phyloP scores from a whole-genome alignment of 2,888 invertebrate genomes.

The Penaeus monodon region DNA sequence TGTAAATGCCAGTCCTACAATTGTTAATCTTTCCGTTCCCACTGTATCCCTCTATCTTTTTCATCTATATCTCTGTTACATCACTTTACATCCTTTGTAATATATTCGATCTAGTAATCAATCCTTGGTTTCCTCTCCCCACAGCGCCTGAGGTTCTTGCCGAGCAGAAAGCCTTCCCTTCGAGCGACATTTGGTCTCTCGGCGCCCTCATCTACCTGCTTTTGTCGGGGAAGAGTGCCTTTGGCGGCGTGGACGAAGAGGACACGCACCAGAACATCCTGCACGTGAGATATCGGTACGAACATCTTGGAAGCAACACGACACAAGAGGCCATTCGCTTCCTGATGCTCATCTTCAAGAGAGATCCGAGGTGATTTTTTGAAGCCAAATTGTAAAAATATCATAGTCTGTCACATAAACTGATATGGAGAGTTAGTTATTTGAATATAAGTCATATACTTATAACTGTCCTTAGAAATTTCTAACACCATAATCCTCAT shows the following conservation, averaged over 20 bases:
- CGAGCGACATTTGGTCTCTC: slow-evolving; percentile 96
- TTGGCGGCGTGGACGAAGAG: slow-evolving; percentile 83
- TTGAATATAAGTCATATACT: background rate
- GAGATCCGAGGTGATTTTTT: slow-evolving; percentile 84
- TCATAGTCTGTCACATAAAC: no score
- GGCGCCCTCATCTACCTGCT: slow-evolving; percentile 92
- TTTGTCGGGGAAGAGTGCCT: slow-evolving; percentile 92
- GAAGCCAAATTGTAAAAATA: no score
- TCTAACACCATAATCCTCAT: slow-evolving; percentile 45
- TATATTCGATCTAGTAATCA: background rate
- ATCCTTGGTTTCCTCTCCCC: slow-evolving; percentile 55
- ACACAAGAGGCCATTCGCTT: slow-evolving; percentile 94
- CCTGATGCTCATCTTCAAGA: slow-evolving; percentile 94
- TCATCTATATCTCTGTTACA: background rate
- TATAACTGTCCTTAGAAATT: background rate
- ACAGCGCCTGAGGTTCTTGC: slow-evolving; percentile 89
- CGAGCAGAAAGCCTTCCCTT: slow-evolving; percentile 88
- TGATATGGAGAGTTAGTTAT: background rate
- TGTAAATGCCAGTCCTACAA: no score
- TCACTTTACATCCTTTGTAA: background rate
- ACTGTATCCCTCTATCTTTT: no score
- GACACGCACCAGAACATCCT: slow-evolving; percentile 93
- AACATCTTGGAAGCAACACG: slow-evolving; percentile 92
- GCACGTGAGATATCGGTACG: slow-evolving; percentile 92
- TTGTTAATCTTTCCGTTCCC: no score